Conservation (phyloP, 2,113 vertebrate species). For the Notarius quadriscutis region DNA sequence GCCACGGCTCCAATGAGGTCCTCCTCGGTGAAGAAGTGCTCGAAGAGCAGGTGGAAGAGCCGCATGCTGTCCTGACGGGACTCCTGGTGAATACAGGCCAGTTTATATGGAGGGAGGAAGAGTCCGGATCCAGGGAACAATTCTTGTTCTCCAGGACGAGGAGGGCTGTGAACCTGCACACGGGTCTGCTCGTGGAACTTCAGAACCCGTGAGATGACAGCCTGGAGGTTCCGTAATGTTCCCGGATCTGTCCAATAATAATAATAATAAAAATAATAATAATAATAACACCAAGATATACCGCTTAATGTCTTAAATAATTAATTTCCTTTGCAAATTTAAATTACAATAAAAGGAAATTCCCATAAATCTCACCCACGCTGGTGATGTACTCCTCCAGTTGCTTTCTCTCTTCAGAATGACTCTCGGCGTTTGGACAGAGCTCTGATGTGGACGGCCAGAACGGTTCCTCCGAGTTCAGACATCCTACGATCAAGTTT, state of each 20-base stretch:
- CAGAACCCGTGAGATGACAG: slow-evolving; percentile 49
- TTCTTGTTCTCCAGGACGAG: slow-evolving; percentile 52
- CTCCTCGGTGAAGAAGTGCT: slow-evolving; percentile 61
- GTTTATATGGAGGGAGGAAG: slow-evolving; percentile 49
- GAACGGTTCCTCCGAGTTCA: slow-evolving; percentile 46
- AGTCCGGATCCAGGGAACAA: slow-evolving; percentile 53
- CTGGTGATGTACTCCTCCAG: slow-evolving; percentile 56
- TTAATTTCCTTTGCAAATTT: background rate
- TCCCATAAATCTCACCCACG: slow-evolving; percentile 46
- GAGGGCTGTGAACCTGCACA: slow-evolving; percentile 20
- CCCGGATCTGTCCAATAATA: slow-evolving; percentile 46
- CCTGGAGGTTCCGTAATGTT: slow-evolving; percentile 51
- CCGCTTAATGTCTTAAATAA: background rate
- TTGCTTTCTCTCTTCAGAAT: slow-evolving; percentile 47
- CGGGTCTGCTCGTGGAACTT: slow-evolving; percentile 45
- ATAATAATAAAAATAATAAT: background rate
- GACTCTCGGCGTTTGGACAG: slow-evolving; percentile 32
- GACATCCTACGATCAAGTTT: slow-evolving; percentile 36
- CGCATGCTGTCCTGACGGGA: slow-evolving; percentile 58
- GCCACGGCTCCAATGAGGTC: slow-evolving; percentile 56
- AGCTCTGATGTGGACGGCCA: slow-evolving; percentile 46
- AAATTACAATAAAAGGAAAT: background rate
- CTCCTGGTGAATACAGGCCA: slow-evolving; percentile 56
- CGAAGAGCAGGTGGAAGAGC: slow-evolving; percentile 58
- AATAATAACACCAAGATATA: no score